Conservation (phyloP, 35 echinoderm and acorn worm species). For the Lytechinus variegatus region DNA sequence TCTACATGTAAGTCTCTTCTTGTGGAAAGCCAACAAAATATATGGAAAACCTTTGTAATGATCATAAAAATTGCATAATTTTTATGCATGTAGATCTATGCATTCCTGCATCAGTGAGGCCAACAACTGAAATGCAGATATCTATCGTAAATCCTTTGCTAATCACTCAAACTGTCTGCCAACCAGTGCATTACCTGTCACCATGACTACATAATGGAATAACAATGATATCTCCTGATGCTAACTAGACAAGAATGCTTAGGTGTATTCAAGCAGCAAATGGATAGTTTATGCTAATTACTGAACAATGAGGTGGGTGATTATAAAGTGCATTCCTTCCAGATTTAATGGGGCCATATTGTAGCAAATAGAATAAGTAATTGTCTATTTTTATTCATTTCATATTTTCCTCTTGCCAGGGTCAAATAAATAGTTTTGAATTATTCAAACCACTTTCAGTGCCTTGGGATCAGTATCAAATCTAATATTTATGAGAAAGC, state of each 20-base stretch:
- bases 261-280: neutral
- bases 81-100: neutral
- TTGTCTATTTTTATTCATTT: neutral
- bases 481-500: neutral
- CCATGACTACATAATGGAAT: neutral
- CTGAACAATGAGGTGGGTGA: neutral
- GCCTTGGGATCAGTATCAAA: neutral
- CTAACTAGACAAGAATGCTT: neutral
- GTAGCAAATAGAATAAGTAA: neutral
- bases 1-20: too few species aligned
- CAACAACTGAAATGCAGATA: neutral
- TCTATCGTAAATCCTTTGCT: neutral
- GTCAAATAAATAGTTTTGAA: neutral
- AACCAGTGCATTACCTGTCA: neutral
- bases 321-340: neutral
- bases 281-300: neutral
- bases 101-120: neutral
- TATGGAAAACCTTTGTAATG: too few species aligned
- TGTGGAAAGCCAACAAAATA: too few species aligned
- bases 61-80: neutral
- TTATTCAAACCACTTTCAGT: neutral
- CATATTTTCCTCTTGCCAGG: neutral
- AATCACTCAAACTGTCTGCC: neutral
- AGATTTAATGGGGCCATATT: neutral
- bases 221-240: neutral